Evolutionary conservation across 2,888 invertebrate species (phyloP).

Genomic region (Horisme vitalbata): DNA sequence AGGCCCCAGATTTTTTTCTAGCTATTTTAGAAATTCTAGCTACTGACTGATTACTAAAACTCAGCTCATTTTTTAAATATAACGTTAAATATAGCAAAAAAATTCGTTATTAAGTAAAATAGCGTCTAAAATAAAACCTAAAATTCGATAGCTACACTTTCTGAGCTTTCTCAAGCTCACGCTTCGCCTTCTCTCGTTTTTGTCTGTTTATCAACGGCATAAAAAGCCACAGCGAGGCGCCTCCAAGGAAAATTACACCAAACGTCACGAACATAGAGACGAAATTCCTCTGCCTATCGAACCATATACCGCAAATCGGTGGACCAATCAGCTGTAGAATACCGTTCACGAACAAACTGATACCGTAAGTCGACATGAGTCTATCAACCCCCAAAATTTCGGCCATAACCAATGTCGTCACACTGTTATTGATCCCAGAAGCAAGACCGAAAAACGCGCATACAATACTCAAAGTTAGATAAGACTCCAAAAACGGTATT

Average conservation of each 20-base stretch:
- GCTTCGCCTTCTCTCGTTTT: slow-evolving; percentile 46
- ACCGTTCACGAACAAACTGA: slow-evolving; percentile 93
- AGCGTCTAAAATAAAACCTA: slow-evolving; percentile 10
- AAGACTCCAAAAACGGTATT: slow-evolving; percentile 86
- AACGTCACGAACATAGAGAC: slow-evolving; percentile 88
- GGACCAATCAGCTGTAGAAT: slow-evolving; percentile 91
- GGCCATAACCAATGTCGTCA: slow-evolving; percentile 93
- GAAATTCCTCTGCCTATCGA: slow-evolving; percentile 84
- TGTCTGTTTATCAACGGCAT: slow-evolving; percentile 87
- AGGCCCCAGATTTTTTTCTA: too few species aligned
- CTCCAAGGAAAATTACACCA: slow-evolving; percentile 88
- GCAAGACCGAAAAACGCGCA: slow-evolving; percentile 91
- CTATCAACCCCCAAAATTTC: slow-evolving; percentile 93
- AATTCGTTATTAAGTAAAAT: slow-evolving; percentile 8
- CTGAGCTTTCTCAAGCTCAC: slow-evolving; percentile 33
- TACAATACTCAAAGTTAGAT: slow-evolving; percentile 84
- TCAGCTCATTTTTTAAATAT: too few species aligned
- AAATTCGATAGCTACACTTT: slow-evolving; percentile 36
- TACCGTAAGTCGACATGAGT: slow-evolving; percentile 92
- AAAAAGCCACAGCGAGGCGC: slow-evolving; percentile 89
- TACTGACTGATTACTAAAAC: too few species aligned
- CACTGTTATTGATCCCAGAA: slow-evolving; percentile 92
- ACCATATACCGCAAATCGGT: slow-evolving; percentile 90
- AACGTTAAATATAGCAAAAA: slow-evolving; percentile 7
- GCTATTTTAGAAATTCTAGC: too few species aligned